phyloP scores from a whole-genome alignment of 2,113 vertebrate genomes.

The Atractosteus spatula region DNA sequence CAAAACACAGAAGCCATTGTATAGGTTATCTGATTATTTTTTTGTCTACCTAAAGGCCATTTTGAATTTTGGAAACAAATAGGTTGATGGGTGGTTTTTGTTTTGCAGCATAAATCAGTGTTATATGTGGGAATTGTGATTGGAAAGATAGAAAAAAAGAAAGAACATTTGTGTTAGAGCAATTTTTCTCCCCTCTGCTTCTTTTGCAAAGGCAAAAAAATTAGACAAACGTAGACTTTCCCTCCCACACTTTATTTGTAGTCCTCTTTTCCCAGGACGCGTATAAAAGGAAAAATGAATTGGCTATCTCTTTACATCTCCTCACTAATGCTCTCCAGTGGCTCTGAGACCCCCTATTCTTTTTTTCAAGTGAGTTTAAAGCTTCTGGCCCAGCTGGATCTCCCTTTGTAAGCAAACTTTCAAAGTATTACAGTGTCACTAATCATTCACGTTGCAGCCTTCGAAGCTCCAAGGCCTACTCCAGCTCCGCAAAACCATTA shows the following conservation, averaged over 20 bases:
- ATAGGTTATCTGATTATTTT: no score
- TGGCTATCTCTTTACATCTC: slow-evolving; percentile 72
- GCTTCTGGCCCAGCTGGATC: slow-evolving; percentile 69
- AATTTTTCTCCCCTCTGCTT: slow-evolving; percentile 22
- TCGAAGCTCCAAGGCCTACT: slow-evolving; percentile 49
- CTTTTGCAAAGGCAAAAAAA: slow-evolving; percentile 49
- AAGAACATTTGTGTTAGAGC: no score
- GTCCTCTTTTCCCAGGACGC: slow-evolving; percentile 65
- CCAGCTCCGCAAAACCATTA: slow-evolving; percentile 53
- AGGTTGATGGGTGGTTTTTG: no score
- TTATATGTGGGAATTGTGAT: no score
- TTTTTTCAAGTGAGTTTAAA: slow-evolving; percentile 61
- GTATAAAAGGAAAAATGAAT: slow-evolving; percentile 63
- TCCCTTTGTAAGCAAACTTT: slow-evolving; percentile 58
- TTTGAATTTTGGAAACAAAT: no score
- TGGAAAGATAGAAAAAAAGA: no score
- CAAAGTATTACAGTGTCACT: slow-evolving; percentile 63
- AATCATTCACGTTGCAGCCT: slow-evolving; percentile 59
- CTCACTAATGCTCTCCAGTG: slow-evolving; percentile 64
- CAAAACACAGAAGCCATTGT: no score
- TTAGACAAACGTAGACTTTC: slow-evolving; percentile 55
- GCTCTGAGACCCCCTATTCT: slow-evolving; percentile 45
- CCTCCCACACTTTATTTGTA: slow-evolving; percentile 72
- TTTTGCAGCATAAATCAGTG: no score
- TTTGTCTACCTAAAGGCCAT: no score